Conservation (phyloP, 2,113 vertebrate genomes). For the Heptranchias perlo region DNA sequence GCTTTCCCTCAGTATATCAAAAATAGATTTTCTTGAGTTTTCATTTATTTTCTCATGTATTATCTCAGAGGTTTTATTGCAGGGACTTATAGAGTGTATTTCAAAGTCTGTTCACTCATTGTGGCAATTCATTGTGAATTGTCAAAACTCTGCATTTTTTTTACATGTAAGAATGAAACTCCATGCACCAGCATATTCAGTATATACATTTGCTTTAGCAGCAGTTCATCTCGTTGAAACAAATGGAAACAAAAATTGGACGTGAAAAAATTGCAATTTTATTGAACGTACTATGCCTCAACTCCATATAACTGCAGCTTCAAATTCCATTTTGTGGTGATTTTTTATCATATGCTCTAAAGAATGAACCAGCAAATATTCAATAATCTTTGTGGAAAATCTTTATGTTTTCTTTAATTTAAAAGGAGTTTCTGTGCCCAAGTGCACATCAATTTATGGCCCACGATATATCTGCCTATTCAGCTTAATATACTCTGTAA, state of each 20-base stretch:
- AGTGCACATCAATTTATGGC: neutral
- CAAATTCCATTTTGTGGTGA: neutral
- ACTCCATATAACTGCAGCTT: neutral
- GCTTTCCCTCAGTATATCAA: neutral
- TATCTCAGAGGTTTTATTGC: neutral
- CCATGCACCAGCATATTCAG: neutral
- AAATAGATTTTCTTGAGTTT: neutral
- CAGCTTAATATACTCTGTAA: neutral
- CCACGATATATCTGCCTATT: neutral
- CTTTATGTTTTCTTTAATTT: neutral
- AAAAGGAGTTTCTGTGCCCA: neutral
- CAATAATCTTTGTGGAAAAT: no score
- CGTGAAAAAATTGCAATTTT: slow-evolving; percentile 6
- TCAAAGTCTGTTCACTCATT: slow-evolving; percentile 1
- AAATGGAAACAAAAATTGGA: neutral
- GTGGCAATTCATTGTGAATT: slow-evolving; percentile 1
- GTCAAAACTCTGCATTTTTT: neutral
- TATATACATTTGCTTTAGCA: neutral
- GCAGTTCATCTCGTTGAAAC: neutral
- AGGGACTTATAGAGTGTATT: neutral
- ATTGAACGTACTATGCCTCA: neutral
- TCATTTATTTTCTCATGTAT: neutral
- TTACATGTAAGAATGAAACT: neutral
- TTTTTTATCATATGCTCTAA: neutral
- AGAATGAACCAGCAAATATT: neutral